Evolutionary conservation across 2,797 vertebrate species (phyloP), one percentile per base, ranked within the genome.

Genomic region (Poecilia velifera): DNA sequence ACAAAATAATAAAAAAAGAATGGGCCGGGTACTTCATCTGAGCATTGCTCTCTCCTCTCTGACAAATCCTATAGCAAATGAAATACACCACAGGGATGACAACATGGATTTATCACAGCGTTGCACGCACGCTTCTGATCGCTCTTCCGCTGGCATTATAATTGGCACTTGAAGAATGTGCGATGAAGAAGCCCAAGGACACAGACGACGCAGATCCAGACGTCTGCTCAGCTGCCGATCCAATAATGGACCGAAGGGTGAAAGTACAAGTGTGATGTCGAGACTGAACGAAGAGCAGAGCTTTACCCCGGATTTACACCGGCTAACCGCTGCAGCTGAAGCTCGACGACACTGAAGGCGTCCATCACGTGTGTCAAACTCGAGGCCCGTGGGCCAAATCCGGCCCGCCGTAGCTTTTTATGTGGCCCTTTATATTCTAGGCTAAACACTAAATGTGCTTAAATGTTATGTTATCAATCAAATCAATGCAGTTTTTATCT

Each of bases 21-120:
- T 6, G 41, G 90, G 90, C 87, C 84, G 86, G 88, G 87, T 88
- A 91, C 92, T 94, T 92, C 91, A 90, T 90, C 88, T 76, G 80
- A 89, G 88, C 88, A 85, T 89, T 89, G 84, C 87, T 84, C 84
- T 78, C 85, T 78, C 78, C 76, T 78, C 57, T 72, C 59, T 80
- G 84, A 79, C 82, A 88, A 94, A 92, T 91, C 89, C 87, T 80
- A 83, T 84, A 86, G 84, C 85, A 86, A 91, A 92, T 90, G 87
- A 88, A 90, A 90, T 77, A 84, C 76, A 41, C 79, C 85, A 83
- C 73, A 81, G 83, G 83, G 79, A 45, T 68, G 66, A 83, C 80
- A 79, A 77, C 6, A 76, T 77, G 79, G 77, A 85, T 80, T 79
- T 74, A 87, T 92, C 78, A 89, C 80, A 46, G 71, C 64, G 7